Evolutionary conservation across 2,113 vertebrate genomes (phyloP), one percentile per base, ranked within the genome.

Genomic region (Pluvialis apricaria): DNA sequence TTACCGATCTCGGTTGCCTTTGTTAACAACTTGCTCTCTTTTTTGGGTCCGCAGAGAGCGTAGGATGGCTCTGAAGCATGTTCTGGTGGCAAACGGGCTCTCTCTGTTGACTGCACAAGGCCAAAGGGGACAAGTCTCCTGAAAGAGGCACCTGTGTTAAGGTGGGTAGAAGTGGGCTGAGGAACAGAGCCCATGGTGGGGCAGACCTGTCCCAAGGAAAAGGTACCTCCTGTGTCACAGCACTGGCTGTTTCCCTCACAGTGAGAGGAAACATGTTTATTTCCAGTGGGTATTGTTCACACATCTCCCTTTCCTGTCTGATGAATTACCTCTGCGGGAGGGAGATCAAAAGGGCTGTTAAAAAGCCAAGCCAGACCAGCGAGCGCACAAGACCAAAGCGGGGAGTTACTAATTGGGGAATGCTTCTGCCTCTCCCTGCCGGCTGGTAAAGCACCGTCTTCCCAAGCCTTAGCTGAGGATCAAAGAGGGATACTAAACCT

Each of bases 141-240:
- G 11, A 6, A 65, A 11, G 2, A 15, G 38, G 20, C 47, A 22
- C 47, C 47, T 49, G 47, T 4, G 26, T 28, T 22, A 22, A 32
- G 44, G 13, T 22, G 71, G 40, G 21, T 10, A 15, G 47, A 28
- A 78, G 15, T 2, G 38, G 68, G 7, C 40, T 49, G 26, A 34
- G 36, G 18, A 68, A 40, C 0, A 2, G 25, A 42, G 44, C 19
- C 58, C 4, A 0, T 5, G 14, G 4, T 0, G 0, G 68, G 18
- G 26, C 32, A 75, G 60, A 13, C 2, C 12, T 14, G 3, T 17
- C 34, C 57, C 36, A 10, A 25, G 81, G 76, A 18, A 52, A 47
- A 72, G 31, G 16, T 16, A 21, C 21, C 31, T 57, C 75, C 44
- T 0, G 1, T 11, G 32, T 47, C 40, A 5, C 42, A 61, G 40